These are phyloP conservation scores for Ameiurus melas DNA, from an alignment of 2,113 vertebrate species.

Conservation along the genomic window DNA sequence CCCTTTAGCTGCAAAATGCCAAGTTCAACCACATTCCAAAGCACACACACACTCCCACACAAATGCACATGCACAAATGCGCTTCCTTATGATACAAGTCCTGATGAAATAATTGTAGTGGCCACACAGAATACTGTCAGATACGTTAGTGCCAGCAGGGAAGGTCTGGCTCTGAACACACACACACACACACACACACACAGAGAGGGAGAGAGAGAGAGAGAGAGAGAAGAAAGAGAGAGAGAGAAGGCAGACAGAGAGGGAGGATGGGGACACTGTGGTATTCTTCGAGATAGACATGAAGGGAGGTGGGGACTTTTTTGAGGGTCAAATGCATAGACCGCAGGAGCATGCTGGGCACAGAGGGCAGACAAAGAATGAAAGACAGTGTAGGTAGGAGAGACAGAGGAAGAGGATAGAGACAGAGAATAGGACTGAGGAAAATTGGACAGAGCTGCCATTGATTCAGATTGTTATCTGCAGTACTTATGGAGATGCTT, in stretches of 20 bases:
- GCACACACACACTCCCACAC: constrained; percentile 30
- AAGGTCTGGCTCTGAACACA: constrained; percentile 46
- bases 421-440: background rate
- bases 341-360: constrained; percentile 13
- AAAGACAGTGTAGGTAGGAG: constrained; percentile 28
- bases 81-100: constrained; percentile 57
- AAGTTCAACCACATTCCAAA: constrained; percentile 71
- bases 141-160: constrained; percentile 61
- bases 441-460: constrained; percentile 22
- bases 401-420: constrained; percentile 10
- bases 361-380: constrained; percentile 19
- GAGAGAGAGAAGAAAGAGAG: background rate
- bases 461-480: constrained; percentile 26
- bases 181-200: constrained; percentile 52
- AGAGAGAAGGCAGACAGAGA: constrained; percentile 38
- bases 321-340: constrained; percentile 31
- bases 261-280: constrained; percentile 23
- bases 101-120: constrained; percentile 72
- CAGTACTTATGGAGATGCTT: background rate
- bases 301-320: constrained; percentile 61
- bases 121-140: constrained; percentile 54
- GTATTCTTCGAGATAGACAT: constrained; percentile 47
- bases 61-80: constrained; percentile 64
- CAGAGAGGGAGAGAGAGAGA: constrained; percentile 44
- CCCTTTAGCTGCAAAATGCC: constrained; percentile 78